Base-by-base conservation (phyloP, 2,888 invertebrate species). In the Pristionchus exspectatus region DNA sequence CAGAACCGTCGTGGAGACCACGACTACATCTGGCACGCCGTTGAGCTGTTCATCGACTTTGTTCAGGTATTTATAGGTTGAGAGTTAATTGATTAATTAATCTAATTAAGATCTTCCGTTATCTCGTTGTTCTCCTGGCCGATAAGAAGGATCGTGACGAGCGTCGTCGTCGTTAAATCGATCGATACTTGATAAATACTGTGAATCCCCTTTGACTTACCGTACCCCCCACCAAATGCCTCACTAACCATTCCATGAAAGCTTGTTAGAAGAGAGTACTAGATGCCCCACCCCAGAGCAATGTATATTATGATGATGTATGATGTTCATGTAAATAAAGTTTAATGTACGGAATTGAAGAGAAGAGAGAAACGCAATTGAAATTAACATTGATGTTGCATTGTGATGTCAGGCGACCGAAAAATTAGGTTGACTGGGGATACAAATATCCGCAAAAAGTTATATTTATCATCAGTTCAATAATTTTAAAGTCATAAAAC, bases 41-140 rank as follows among this genome's bases (percentile, higher is more conserved):
- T 99, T 93, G 98, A 98, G 95, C 96, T 99, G 92, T 98, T 99
- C 96, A 97, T 98, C 95, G 98, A 99, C 96, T 97, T 98, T 95
- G 96, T 98, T 95, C 97, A 97, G 94, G 97, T 99, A 95, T 98
- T 99, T 88, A 56, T 56, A 2, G 50, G 24, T 74, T 30, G 4
- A 30, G 21, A 21, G 24, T n/a, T 18, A 10, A 74, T 56, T 74
- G 1, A 88, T 56, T 88, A 16, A 33, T 38, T 85, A 30, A 30
- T 87, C 16, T 24, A 81, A 21, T 83, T 21, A 7, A 89, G 89
- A 83, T 89, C 83, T 89, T 89, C 89, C 89, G 89, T 38, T 89
- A 89, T 81, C 50, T 89, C 81, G 66, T 89, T 44, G 66, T 83
- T 38, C 81, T 89, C n/a, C 83, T 89, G 27, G 24, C 83, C 24